Conservation (phyloP, 35 echinoderm and acorn worm species). For the Hemicentrotus pulcherrimus region DNA sequence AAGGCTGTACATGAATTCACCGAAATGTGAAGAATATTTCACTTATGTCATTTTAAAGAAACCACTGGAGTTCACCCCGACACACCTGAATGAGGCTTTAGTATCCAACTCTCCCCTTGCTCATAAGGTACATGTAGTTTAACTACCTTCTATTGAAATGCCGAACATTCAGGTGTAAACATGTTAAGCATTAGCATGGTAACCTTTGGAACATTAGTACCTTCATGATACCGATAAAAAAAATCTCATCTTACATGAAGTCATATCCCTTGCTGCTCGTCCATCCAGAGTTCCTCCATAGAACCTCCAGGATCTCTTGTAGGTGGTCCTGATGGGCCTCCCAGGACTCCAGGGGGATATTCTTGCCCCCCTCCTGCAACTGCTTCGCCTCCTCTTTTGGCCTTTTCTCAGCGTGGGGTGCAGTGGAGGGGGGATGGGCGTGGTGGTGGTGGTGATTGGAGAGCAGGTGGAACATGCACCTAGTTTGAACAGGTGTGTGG, state of each 20-base stretch:
- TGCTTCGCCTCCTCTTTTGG: neutral
- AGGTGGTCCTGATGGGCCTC: slow-evolving; percentile 72
- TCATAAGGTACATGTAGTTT: no score
- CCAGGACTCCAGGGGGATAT: slow-evolving; percentile 71
- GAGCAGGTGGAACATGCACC: slow-evolving; percentile 65
- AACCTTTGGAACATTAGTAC: no score
- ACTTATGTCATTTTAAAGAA: no score
- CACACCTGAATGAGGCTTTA: no score
- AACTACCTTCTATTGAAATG: no score
- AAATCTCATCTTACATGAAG: slow-evolving; percentile 29
- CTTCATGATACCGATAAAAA: no score
- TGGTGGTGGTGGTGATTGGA: slow-evolving; percentile 25
- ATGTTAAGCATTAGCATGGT: no score
- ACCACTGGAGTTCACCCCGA: no score
- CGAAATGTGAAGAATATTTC: no score
- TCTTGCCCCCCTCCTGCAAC: neutral
- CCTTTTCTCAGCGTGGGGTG: neutral
- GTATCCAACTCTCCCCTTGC: no score
- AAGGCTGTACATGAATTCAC: no score
- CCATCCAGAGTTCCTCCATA: slow-evolving; percentile 74
- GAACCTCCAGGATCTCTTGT: slow-evolving; percentile 49
- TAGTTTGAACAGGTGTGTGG: slow-evolving; percentile 61
- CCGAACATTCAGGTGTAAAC: no score
- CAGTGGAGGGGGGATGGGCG: neutral
- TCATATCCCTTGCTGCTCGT: neutral